phyloP scores from a whole-genome alignment of 2,797 vertebrate species.

The Gambelia wislizenii region DNA sequence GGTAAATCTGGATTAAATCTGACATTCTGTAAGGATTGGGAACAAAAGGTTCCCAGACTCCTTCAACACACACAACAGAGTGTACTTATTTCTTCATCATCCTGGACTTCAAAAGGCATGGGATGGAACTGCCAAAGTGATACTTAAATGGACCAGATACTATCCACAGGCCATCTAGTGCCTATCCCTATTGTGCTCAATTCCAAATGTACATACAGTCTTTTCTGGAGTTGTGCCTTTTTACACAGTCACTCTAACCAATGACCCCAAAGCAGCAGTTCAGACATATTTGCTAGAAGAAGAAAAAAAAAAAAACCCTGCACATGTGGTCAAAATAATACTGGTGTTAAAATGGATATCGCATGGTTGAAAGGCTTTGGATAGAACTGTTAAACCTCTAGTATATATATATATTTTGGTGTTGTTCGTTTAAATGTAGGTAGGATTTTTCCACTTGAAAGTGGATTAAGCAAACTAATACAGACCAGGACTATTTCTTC shows the following conservation, averaged over 20 bases:
- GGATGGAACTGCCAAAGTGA: neutral
- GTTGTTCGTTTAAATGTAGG: neutral
- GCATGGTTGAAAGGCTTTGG: conserved; percentile 21
- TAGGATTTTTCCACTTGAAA: conserved; percentile 43
- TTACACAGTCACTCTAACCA: neutral
- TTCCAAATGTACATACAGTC: neutral
- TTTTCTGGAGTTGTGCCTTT: neutral
- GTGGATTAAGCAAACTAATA: conserved; percentile 46
- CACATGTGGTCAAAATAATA: neutral
- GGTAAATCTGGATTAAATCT: neutral
- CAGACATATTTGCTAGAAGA: conserved; percentile 15
- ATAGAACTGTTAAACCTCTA: neutral
- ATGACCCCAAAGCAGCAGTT: neutral
- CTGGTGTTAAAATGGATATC: conserved; percentile 8
- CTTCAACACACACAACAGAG: neutral
- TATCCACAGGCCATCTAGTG: neutral
- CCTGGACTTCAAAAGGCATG: neutral
- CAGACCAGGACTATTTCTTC: conserved; percentile 45
- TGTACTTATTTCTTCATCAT: neutral
- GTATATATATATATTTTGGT: neutral
- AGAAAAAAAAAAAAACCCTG: neutral
- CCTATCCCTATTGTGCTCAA: neutral
- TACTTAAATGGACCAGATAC: neutral
- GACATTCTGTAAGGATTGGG: neutral
- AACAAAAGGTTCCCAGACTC: neutral